Evolutionary conservation across 2,888 invertebrate genomes (phyloP).

Genomic region (Melanophora roralis): DNA sequence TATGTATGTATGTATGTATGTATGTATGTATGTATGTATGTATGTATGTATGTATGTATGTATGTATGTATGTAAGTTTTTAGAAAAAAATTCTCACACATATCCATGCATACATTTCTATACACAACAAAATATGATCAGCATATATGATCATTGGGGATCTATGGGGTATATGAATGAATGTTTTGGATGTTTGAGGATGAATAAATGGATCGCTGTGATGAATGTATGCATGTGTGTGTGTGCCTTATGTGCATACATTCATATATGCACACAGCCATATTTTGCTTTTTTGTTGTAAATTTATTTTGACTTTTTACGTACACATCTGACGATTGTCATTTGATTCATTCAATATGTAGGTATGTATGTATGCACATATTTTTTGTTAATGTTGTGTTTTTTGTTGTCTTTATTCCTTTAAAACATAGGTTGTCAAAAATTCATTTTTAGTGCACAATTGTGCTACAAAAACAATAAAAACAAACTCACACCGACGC

Average conservation of each 20-base stretch:
- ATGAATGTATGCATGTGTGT: neutral
- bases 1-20: too few species aligned
- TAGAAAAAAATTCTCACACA: too few species aligned
- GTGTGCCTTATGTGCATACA: neutral
- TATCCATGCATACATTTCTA: too few species aligned
- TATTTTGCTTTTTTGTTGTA: conserved; percentile 21
- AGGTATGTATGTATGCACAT: conserved; percentile 4
- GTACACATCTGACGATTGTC: conserved; percentile 54
- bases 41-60: neutral
- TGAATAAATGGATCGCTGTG: conserved; percentile 34
- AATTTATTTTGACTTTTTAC: neutral
- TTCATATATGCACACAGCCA: too few species aligned
- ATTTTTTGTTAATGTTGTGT: conserved; percentile 42
- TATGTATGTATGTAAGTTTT: neutral
- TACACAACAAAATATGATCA: neutral
- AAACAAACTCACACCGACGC: too few species aligned
- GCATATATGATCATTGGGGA: neutral
- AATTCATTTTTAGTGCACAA: too few species aligned
- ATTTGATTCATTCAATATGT: conserved; percentile 63
- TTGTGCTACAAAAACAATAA: too few species aligned
- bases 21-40: neutral
- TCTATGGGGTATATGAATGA: conserved; percentile 52
- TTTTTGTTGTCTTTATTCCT: neutral
- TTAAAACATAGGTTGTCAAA: too few species aligned
- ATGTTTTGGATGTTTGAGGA: conserved; percentile 44